These are phyloP conservation scores for Eublepharis macularius DNA, from an alignment of 2,113 vertebrate genomes.

Conservation along the genomic window DNA sequence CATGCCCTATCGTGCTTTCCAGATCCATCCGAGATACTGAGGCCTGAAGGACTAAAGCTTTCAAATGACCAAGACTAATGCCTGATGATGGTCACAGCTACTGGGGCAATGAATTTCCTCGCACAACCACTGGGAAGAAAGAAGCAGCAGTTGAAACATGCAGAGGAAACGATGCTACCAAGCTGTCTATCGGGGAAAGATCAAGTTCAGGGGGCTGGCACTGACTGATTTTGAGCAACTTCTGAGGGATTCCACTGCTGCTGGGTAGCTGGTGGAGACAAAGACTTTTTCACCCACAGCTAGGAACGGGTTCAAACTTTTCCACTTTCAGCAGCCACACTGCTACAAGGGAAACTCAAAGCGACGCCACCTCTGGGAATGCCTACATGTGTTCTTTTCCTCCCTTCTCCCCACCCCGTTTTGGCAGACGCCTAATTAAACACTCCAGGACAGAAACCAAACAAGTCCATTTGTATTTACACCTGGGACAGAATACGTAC, in stretches of 20 bases:
- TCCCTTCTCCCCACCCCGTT: neutral
- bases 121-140: neutral
- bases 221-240: neutral
- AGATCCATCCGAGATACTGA: conserved; percentile 28
- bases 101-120: neutral
- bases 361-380: neutral
- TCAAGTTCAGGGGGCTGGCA: neutral
- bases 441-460: neutral
- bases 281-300: neutral
- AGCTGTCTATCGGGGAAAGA: neutral
- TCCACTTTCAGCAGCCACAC: neutral
- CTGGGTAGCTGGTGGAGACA: neutral
- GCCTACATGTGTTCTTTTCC: neutral
- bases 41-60: neutral
- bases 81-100: neutral
- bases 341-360: neutral
- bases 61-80: neutral
- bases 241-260: neutral
- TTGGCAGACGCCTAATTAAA: neutral
- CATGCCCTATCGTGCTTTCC: neutral
- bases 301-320: neutral
- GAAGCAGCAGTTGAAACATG: no score
- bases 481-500: neutral
- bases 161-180: neutral
- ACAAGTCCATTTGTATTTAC: conserved; percentile 3